A percentile compares a stretch with the other conserved stretches of the same genome.
Conservation (phyloP, 2,797 vertebrate species). For the Nannoperca obscura region DNA sequence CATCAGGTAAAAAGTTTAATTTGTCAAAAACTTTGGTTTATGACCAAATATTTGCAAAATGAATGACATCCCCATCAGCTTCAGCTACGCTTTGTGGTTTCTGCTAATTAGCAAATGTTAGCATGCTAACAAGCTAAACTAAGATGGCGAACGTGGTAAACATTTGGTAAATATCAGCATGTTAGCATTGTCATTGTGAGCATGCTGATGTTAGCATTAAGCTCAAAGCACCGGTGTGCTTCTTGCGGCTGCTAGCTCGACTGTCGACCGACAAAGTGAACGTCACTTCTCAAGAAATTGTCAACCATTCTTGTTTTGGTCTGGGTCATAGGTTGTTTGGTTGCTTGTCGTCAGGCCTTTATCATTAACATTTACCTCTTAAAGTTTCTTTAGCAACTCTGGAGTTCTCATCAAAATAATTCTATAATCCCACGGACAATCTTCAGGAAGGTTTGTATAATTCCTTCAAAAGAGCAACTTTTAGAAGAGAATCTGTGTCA, state of each 20-base stretch:
- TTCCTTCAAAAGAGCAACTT: not conserved
- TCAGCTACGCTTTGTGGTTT: not conserved
- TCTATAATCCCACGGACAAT: not conserved
- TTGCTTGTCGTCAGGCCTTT: too few species aligned
- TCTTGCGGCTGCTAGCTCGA: too few species aligned
- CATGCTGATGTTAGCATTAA: not conserved
- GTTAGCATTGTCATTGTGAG: not conserved
- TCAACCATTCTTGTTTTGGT: not conserved
- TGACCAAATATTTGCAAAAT: not conserved
- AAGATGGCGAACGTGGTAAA: not conserved
- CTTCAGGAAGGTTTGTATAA: not conserved
- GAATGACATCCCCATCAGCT: not conserved
- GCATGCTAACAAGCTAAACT: not conserved
- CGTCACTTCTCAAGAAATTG: not conserved
- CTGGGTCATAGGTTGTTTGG: too few species aligned
- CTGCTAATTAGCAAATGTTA: too few species aligned
- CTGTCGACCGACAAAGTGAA: not conserved
- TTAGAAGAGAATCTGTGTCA: not conserved
- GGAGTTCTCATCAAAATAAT: not conserved
- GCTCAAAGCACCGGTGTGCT: not conserved
- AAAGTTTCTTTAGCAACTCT: too few species aligned
- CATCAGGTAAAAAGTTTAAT: not conserved
- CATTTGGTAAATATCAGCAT: not conserved
- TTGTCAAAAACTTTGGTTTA: not conserved
- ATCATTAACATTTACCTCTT: not conserved